Conservation (phyloP, 2,113 vertebrate genomes). For the Pelmatolapia mariae region DNA sequence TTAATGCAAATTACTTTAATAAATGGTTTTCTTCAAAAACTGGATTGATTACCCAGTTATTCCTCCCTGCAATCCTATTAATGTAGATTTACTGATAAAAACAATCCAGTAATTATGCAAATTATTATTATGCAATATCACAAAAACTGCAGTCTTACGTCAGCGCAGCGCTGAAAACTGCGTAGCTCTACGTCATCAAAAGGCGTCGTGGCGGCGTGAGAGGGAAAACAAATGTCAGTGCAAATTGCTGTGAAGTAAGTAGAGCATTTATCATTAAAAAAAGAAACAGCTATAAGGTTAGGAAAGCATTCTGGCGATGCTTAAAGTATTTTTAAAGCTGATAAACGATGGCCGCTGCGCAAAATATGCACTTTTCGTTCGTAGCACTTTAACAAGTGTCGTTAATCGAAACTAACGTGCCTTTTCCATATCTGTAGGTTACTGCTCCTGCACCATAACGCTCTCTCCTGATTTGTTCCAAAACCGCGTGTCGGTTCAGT, state of each 20-base stretch:
- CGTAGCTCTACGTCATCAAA: constrained; percentile 18
- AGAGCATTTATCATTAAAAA: not conserved
- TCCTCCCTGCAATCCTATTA: not conserved
- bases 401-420: not conserved
- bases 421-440: not conserved
- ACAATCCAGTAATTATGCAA: not conserved
- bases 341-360: not conserved
- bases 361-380: not conserved
- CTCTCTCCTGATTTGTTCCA: not conserved
- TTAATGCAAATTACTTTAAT: not conserved
- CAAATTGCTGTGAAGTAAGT: not conserved
- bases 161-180: not conserved
- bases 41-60: not conserved
- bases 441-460: not conserved
- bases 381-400: not conserved
- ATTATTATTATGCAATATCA: not conserved
- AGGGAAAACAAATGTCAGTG: not conserved
- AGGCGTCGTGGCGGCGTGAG: not conserved
- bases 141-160: not conserved
- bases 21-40: not conserved
- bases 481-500: not conserved
- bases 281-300: not conserved
- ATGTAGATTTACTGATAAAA: not conserved
- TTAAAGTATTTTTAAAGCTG: not conserved
- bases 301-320: fast-evolving